These are phyloP conservation scores for Hypsopygia costalis DNA, from an alignment of 2,888 invertebrate species.

Conservation along the genomic window DNA sequence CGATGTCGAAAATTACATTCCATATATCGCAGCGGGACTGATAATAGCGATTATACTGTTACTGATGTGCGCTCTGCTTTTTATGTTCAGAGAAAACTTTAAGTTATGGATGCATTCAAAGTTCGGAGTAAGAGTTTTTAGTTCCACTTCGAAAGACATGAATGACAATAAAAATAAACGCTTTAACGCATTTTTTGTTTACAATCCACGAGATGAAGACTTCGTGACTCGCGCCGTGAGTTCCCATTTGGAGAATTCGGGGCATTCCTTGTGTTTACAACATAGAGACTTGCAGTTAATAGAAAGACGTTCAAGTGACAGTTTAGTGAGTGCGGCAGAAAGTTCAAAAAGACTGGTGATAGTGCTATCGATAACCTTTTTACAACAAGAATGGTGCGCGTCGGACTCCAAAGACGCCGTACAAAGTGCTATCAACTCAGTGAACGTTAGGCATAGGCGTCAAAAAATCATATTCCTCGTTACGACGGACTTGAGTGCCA, in stretches of 20 bases:
- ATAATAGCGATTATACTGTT: slow-evolving; percentile 85
- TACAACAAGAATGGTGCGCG: slow-evolving; percentile 91
- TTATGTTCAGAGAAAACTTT: slow-evolving; percentile 88
- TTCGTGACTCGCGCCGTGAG: slow-evolving; percentile 85
- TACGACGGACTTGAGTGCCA: slow-evolving; percentile 80
- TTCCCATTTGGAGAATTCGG: slow-evolving; percentile 86
- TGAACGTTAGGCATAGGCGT: slow-evolving; percentile 83
- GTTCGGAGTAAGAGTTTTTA: slow-evolving; percentile 88
- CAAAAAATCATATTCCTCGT: slow-evolving; percentile 81
- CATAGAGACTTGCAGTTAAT: slow-evolving; percentile 82
- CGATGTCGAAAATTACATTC: slow-evolving; percentile 86
- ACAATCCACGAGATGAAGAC: slow-evolving; percentile 90
- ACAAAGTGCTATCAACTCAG: slow-evolving; percentile 84
- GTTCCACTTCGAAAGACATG: slow-evolving; percentile 78
- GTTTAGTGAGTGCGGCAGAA: slow-evolving; percentile 78
- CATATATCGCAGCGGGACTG: slow-evolving; percentile 85
- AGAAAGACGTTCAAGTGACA: slow-evolving; percentile 78
- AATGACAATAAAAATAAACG: slow-evolving; percentile 84
- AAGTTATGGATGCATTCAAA: slow-evolving; percentile 89
- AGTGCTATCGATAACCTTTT: slow-evolving; percentile 89
- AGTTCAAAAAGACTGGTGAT: slow-evolving; percentile 87
- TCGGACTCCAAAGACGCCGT: slow-evolving; percentile 91
- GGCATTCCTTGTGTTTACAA: slow-evolving; percentile 83
- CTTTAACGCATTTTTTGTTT: slow-evolving; percentile 94
- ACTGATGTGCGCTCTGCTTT: slow-evolving; percentile 84